A percentile compares a stretch with the other conserved stretches of the same genome.
Conservation (phyloP, 2,113 vertebrate genomes). For the Laticauda laticaudata region DNA sequence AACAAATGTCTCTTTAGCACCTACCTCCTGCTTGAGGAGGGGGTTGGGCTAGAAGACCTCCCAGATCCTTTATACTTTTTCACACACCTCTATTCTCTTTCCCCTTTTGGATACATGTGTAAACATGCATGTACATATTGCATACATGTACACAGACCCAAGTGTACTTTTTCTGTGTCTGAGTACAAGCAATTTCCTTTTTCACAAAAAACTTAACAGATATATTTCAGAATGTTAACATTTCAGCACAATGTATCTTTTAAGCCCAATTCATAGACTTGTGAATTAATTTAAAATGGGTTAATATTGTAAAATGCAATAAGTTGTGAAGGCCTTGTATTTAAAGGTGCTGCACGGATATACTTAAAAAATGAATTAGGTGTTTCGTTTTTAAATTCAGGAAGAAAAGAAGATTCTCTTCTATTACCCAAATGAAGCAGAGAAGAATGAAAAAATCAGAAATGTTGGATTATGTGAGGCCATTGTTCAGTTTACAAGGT, state of each 20-base stretch:
- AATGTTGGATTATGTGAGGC: slow-evolving; percentile 98
- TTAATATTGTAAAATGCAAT: not conserved
- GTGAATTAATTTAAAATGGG: not conserved
- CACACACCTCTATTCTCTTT: too few relatives aligned
- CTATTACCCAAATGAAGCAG: slow-evolving; percentile 94
- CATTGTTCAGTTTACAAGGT: slow-evolving; percentile 98
- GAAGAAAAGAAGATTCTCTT: slow-evolving; percentile 99
- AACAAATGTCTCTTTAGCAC: too few relatives aligned
- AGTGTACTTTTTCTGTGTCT: not conserved
- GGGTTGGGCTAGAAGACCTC: too few relatives aligned
- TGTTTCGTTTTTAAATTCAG: slow-evolving; percentile 64
- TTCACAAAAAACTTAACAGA: not conserved
- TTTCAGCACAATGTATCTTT: not conserved
- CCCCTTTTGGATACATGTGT: not conserved
- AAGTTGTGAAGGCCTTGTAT: not conserved
- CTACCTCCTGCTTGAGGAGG: too few relatives aligned
- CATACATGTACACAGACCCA: not conserved
- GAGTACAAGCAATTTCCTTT: not conserved
- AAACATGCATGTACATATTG: not conserved
- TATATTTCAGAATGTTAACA: not conserved
- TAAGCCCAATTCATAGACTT: not conserved
- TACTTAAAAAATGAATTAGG: not conserved
- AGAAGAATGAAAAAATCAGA: slow-evolving; percentile 98
- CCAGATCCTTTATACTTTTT: too few relatives aligned
- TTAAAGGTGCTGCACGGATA: not conserved